Evolutionary conservation across 2,797 vertebrate species (phyloP), one percentile per base, ranked within the genome.

Genomic region (Synaphobranchus kaupii): DNA sequence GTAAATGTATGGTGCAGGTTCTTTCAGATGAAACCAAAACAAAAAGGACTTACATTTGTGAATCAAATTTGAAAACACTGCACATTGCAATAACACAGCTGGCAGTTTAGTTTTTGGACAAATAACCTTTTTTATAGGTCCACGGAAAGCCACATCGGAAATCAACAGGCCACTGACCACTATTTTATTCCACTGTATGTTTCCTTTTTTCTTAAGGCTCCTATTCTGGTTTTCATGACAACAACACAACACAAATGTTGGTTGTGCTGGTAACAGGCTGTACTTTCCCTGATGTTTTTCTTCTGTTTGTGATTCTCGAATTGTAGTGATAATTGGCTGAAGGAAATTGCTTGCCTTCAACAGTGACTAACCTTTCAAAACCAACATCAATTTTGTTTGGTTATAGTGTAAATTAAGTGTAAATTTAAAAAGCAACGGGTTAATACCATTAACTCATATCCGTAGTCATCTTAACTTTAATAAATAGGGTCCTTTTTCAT

Each of bases 401-500:
- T 76, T 83, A 8, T 47, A 85, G 82, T 28, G 71, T 48, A 20
- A 48, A 85, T 68, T 47, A 66, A 78, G 82, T 28, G 71, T 48
- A 20, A 48, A 85, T 68, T 47, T 58, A 78, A 86, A 78, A 73
- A 63, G 48, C 71, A 6, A 84, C 31, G 84, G 66, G 71, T 90
- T 85, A 89, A 89, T 86, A 81, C 58, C 28, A 63, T 50, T 48
- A 84, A 86, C 66, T 54, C 20, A 63, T 50, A 90, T 91, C 90
- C 86, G 84, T 89, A 84, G 78, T 84, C 88, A 86, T 89, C 88
- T 89, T 80, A 86, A 85, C 85, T 83, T 76, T 91, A 88, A 92
- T 90, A 81, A 60, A 88, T 68, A 90, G 68, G 48, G 25, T 83
- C 82, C 82, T 31, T 15, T 54, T 83, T 78, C 39, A 39, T 82